Base-by-base conservation (phyloP, 1,140 invertebrate genomes). In the Hyles euphorbiae region DNA sequence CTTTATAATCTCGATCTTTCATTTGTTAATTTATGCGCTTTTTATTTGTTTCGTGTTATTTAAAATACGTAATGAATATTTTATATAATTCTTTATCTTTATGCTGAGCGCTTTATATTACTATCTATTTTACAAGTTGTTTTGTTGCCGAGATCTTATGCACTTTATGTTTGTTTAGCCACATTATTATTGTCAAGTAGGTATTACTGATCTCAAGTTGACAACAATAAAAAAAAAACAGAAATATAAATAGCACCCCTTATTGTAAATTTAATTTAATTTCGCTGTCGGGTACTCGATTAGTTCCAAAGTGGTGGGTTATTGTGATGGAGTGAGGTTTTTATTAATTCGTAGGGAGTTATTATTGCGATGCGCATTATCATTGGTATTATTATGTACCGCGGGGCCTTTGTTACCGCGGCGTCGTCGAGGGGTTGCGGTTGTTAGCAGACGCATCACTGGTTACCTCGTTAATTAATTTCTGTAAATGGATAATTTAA, bases 401-500 rank as follows among this genome's bases (percentile, higher is more conserved):
- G 65, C 71, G 58, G 70, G 54, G 51, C 66, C 66, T 74, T 79
- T 76, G 72, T 79, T 43, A 61, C 33, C 34, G 56, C 48, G 54
- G 47, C 60, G 34, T 43, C 58, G 52, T 54, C 45, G 58, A 67
- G 68, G 68, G 68, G 71, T 58, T 67, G 80, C 71, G 79, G 76
- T 67, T 77, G 78, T 73, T 66, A 78, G 70, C 74, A 70, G 72
- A 72, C 82, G 85, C 76, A 83, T 82, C 83, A 86, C 74, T 84
- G 86, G 69, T 60, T 80, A 79, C 69, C 71, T 85, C 77, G 72
- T 88, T 88, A 88, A 88, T 88, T 88, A 88, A 86, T 88, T 81
- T 88, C 77, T 79, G 62, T 88, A 87, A 86, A 88, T 86, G 83
- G 76, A 84, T 88, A 83, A 88, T 88, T 88, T 88, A 88, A 88